Base-by-base conservation (phyloP, 2,888 invertebrate species). In the Hirudinaria manillensis region DNA sequence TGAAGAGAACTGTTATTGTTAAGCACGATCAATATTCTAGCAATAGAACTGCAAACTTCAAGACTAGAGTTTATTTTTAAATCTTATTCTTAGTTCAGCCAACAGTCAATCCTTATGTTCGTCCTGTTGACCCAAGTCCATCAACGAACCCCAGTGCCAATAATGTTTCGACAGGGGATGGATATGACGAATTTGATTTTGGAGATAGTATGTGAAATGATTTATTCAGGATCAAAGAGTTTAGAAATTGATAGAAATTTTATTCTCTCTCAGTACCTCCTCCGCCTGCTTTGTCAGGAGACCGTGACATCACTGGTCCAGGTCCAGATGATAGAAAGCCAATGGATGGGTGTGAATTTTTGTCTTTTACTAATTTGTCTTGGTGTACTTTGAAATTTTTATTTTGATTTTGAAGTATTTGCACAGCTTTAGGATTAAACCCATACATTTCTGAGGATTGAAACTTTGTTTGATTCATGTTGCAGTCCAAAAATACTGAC, bases 151-250 rank as follows among this genome's bases (percentile, higher is more conserved):
- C 45, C 45, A 45, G 45, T 45, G 45, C 45, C 16, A 45, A 45
- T 16, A 45, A 45, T 45, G 45, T 45, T n/a, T n/a, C 34, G 29
- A 24, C 61, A 61, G 29, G 24, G 34, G 65, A 55, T 19, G 73
- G 61, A 65, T 34, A 29, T 29, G 73, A 65, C 13, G 73, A 73
- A 7, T 73, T 73, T 38, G 73, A 73, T 73, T 73, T 73, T 36
- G 73, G 73, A 56, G 65, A 68, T 34, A 34, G 68, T 68, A 68
- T 29, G 68, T 61, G 10, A 61, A 61, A 19, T 10, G n/a, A 4
- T 61, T 27, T 4, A 6, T 61, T 61, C 24, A 13, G 24, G 29
- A 61, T 10, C 24, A 27, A 29, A 6, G 21, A n/a, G 13, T 27
- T 27, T 4, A 1, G 61, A 29, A 61, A 27, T 29, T 61, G 13